These are phyloP conservation scores for Conistra vaccinii DNA, from an alignment of 2,888 invertebrate genomes.

Conservation along the genomic window DNA sequence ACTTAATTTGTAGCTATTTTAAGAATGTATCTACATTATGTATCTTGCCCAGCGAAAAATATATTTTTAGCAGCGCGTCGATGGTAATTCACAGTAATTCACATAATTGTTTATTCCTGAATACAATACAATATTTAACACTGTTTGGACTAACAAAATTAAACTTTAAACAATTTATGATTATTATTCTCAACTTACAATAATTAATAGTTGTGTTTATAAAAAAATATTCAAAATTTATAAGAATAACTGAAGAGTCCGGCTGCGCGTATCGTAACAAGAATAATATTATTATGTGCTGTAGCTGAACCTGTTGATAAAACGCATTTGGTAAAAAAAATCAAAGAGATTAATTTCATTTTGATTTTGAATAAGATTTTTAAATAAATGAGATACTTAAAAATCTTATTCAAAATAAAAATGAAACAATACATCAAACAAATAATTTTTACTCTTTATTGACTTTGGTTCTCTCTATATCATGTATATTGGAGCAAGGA, in stretches of 20 bases:
- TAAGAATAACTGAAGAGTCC: not conserved
- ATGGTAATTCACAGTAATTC: not conserved
- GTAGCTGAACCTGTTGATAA: not conserved
- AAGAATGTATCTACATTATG: not conserved
- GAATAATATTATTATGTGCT: not conserved
- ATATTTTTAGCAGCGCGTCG: not conserved
- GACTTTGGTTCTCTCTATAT: not conserved
- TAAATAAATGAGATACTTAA: too few relatives aligned
- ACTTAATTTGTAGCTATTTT: not conserved
- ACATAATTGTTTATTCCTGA: not conserved
- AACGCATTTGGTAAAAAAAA: not conserved
- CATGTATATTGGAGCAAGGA: conserved; percentile 9
- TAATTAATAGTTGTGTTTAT: not conserved
- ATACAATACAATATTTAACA: conserved; percentile 6
- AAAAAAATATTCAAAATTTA: not conserved
- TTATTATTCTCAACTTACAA: not conserved
- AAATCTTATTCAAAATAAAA: too few relatives aligned
- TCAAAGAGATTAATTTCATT: too few relatives aligned
- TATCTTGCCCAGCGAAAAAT: conserved; percentile 25
- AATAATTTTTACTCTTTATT: not conserved
- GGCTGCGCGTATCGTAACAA: not conserved
- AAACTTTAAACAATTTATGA: not conserved
- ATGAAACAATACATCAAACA: too few relatives aligned
- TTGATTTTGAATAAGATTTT: too few relatives aligned
- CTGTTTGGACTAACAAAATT: not conserved